phyloP scores from a whole-genome alignment of 2,113 vertebrate genomes.

The Cheilinus undulatus region DNA sequence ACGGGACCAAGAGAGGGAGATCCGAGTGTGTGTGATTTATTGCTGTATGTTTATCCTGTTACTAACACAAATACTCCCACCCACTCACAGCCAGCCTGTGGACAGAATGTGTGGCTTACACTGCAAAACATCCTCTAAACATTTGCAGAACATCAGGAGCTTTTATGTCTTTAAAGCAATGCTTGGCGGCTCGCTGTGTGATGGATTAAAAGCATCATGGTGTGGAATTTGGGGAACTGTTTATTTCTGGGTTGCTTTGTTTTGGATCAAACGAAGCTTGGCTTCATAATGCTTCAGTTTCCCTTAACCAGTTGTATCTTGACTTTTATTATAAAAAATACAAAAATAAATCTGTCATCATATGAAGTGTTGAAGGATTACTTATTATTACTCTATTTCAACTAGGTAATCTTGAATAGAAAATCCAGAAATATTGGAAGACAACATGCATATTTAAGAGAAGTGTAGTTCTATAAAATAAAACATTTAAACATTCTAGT shows the following conservation, averaged over 20 bases:
- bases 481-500: too few species aligned
- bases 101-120: conserved; percentile 53
- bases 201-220: background rate
- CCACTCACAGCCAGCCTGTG: conserved; percentile 59
- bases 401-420: too few species aligned
- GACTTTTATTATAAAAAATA: too few species aligned
- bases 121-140: conserved; percentile 59
- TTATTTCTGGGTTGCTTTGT: background rate
- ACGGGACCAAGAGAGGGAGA: conserved; percentile 37
- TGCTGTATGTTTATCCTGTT: conserved; percentile 72
- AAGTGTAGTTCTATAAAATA: too few species aligned
- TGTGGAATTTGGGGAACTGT: conserved; percentile 13
- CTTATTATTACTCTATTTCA: too few species aligned
- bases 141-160: conserved; percentile 35
- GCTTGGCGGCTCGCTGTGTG: background rate
- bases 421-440: too few species aligned
- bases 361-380: too few species aligned
- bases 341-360: too few species aligned
- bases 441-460: too few species aligned
- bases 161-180: conserved; percentile 30
- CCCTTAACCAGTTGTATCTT: too few species aligned
- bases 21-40: conserved; percentile 38
- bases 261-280: conserved; percentile 17
- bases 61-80: conserved; percentile 77
- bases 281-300: background rate